Percentiles rank a stretch among this genome's conserved stretches.
phyloP scores from a whole-genome alignment of 1,140 invertebrate species.

The Oedothorax gibbosus region DNA sequence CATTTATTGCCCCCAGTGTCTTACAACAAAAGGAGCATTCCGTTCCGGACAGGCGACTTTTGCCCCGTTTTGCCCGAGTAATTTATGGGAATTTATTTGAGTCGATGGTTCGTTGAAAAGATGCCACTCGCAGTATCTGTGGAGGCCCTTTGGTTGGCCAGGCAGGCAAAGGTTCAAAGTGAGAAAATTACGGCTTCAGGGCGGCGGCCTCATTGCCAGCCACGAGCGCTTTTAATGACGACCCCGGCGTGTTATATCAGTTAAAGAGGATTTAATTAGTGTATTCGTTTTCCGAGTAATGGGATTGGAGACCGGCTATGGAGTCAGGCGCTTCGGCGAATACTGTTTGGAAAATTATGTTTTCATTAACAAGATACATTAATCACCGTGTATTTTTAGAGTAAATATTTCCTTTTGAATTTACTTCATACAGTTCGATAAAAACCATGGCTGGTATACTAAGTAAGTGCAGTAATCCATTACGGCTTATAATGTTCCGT shows the following conservation, averaged over 20 bases:
- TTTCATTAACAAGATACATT: not conserved
- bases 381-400: too few relatives aligned
- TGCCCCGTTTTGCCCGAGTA: constrained; percentile 57
- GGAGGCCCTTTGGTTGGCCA: not conserved
- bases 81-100: constrained; percentile 62
- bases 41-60: constrained; percentile 59
- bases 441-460: too few relatives aligned
- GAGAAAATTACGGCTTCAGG: constrained; percentile 59
- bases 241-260: not conserved
- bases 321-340: too few relatives aligned
- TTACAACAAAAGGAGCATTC: constrained; percentile 45
- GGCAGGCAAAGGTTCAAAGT: constrained; percentile 52
- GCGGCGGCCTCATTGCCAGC: not conserved
- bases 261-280: constrained; percentile 47
- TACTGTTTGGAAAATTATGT: not conserved
- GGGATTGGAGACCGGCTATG: too few relatives aligned
- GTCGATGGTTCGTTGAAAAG: constrained; percentile 48
- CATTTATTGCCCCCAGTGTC: constrained; percentile 57
- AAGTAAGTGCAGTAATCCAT: too few relatives aligned
- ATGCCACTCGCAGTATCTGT: constrained; percentile 47
- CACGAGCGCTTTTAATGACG: too few relatives aligned
- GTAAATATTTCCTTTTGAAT: too few relatives aligned
- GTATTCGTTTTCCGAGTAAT: not conserved
- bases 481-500: too few relatives aligned
- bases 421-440: too few relatives aligned